phyloP scores from a whole-genome alignment of 2,888 invertebrate species.

The Synergus umbraculus region DNA sequence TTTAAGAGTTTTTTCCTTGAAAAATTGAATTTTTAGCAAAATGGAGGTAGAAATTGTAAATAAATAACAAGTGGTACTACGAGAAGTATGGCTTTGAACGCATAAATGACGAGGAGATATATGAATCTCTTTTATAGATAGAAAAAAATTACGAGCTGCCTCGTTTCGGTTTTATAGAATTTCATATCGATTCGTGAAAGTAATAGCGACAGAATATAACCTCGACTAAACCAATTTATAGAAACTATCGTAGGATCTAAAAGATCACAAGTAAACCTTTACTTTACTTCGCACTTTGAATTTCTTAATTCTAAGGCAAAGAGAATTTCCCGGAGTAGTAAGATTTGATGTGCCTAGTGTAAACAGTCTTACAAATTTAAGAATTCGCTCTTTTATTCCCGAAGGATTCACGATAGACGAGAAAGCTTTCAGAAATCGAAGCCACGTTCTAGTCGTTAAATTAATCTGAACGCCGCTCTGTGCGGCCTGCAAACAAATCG shows the following conservation, averaged over 20 bases:
- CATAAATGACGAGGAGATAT: neutral
- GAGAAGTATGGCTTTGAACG: neutral
- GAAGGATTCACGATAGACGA: slow-evolving; percentile 49
- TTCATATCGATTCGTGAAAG: neutral
- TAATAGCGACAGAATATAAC: too few species aligned
- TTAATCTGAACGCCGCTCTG: slow-evolving; percentile 62
- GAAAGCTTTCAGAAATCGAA: slow-evolving; percentile 59
- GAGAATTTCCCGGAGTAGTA: neutral
- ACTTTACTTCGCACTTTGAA: too few species aligned
- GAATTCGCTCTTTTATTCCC: slow-evolving; percentile 44
- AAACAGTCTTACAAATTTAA: slow-evolving; percentile 6
- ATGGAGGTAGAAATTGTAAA: neutral
- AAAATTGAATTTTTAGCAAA: neutral
- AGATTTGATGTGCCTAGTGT: neutral
- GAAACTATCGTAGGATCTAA: neutral
- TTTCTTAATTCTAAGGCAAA: too few species aligned
- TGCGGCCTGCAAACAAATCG: slow-evolving; percentile 64
- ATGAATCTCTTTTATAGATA: neutral
- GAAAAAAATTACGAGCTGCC: neutral
- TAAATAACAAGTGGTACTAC: neutral
- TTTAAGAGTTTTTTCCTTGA: neutral
- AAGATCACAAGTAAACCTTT: neutral
- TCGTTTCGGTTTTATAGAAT: neutral
- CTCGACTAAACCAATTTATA: neutral
- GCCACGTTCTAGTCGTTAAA: slow-evolving; percentile 64